Base-by-base conservation (phyloP, 2,113 vertebrate genomes). In the Campylomormyrus numenius region DNA sequence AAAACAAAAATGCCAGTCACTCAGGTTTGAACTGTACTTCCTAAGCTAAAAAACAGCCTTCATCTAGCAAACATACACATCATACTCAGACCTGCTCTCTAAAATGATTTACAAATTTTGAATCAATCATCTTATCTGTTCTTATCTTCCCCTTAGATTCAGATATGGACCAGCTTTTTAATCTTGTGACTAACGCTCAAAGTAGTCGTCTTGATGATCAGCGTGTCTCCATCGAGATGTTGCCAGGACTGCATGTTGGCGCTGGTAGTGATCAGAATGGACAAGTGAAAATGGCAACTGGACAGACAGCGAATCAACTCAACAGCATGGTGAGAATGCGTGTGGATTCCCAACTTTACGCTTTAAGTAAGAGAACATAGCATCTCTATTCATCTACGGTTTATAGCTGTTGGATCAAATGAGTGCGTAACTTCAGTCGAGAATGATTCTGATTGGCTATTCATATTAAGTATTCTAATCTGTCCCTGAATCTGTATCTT, bases 171-270 rank as follows among this genome's bases (percentile, higher is more conserved):
- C 93, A 74, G 62, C 92, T 98, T n/a, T 96, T 98, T 92, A 95
- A 92, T 90, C 95, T 97, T 92, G 49, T 98, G 93, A 94, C 95
- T 24, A 93, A 93, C 88, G 95, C 95, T 49, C 97, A 97, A 93
- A 94, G 95, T 17, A 94, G 90, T 15, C 94, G 96, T 46, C 94
- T 98, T 17, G 96, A 98, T 4, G 97, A 97, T 92, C 97, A 98
- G 91, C 94, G 96, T 1, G 96, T 94, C 31, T 95, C 92, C 1
- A 92, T 97, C 87, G 93, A 91, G 21, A 88, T 94, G 87, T 92
- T 97, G 87, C 95, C 97, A n/a, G 95, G 95, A 77, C 93, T 95
- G 91, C 90, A 95, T 87, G 45, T 91, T 2, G 52, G 90, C 62
- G 39, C 91, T 93, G 11, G 39, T 92, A 50, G 92, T 91, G 48